Percentiles rank a stretch among this genome's conserved stretches.
These are phyloP conservation scores for Pygoscelis adeliae DNA, from an alignment of 2,113 vertebrate species.

Conservation along the genomic window DNA sequence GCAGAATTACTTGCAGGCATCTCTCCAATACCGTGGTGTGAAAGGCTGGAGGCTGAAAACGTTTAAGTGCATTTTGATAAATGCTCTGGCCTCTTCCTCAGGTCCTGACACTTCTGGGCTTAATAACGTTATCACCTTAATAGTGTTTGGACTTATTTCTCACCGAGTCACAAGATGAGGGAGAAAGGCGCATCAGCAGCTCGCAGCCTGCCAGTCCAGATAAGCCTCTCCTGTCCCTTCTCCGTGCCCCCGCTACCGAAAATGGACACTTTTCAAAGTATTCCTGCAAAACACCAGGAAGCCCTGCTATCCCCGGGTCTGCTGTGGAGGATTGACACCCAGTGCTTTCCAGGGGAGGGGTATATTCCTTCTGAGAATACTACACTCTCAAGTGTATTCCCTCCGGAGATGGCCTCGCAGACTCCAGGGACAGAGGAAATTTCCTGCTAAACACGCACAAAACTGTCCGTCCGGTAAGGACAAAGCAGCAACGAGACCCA, in stretches of 20 bases:
- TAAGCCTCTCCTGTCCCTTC: neutral
- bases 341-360: neutral
- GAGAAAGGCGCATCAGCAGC: neutral
- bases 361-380: neutral
- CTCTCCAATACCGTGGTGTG: neutral
- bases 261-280: fast-evolving
- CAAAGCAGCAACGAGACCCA: neutral
- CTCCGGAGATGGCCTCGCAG: neutral
- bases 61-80: neutral
- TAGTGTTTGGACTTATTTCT: neutral
- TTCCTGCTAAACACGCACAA: neutral
- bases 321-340: neutral
- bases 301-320: neutral
- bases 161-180: neutral
- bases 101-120: neutral
- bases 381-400: neutral
- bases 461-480: fast-evolving
- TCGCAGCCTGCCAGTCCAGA: neutral
- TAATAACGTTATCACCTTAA: neutral
- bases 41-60: neutral
- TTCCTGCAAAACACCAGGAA: neutral
- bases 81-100: neutral
- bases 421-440: neutral
- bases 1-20: too few relatives aligned
- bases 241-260: neutral